These are phyloP conservation scores for Sminthurides aquaticus DNA, from an alignment of 2,888 invertebrate genomes.

Conservation along the genomic window DNA sequence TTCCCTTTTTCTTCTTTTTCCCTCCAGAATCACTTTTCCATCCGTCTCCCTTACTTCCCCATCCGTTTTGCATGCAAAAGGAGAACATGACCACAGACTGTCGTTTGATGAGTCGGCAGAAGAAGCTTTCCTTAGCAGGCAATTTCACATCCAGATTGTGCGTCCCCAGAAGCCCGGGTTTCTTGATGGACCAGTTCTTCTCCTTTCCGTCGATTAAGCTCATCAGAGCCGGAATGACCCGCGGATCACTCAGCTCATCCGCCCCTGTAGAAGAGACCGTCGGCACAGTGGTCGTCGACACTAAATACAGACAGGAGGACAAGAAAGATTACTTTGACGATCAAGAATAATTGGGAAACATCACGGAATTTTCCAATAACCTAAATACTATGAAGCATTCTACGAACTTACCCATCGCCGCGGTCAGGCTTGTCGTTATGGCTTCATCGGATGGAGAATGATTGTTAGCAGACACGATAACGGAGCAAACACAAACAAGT, in stretches of 20 bases:
- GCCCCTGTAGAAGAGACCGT: neutral
- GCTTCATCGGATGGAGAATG: conserved; percentile 11
- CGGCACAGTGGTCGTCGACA: conserved; percentile 15
- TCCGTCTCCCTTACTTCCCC: conserved; percentile 4
- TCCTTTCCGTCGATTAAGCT: conserved; percentile 15
- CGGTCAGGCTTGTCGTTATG: conserved; percentile 14
- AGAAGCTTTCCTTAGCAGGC: conserved; percentile 14
- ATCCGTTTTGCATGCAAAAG: conserved; percentile 12
- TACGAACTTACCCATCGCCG: conserved; percentile 9
- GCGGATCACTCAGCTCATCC: conserved; percentile 4
- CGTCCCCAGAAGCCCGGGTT: conserved; percentile 13
- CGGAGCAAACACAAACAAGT: conserved; percentile 9
- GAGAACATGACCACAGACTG: conserved; percentile 21
- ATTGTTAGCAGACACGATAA: conserved; percentile 8
- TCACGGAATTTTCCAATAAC: no score
- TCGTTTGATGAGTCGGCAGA: conserved; percentile 13
- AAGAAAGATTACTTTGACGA: neutral
- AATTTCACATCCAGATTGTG: conserved; percentile 19
- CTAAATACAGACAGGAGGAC: neutral
- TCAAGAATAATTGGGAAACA: neutral
- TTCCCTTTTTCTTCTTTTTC: conserved; percentile 7
- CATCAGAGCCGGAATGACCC: conserved; percentile 10
- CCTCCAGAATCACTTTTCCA: conserved; percentile 11
- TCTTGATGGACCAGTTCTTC: conserved; percentile 18
- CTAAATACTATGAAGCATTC: neutral